phyloP scores from a whole-genome alignment of 2,888 invertebrate genomes.

The Auanema freiburgensis region DNA sequence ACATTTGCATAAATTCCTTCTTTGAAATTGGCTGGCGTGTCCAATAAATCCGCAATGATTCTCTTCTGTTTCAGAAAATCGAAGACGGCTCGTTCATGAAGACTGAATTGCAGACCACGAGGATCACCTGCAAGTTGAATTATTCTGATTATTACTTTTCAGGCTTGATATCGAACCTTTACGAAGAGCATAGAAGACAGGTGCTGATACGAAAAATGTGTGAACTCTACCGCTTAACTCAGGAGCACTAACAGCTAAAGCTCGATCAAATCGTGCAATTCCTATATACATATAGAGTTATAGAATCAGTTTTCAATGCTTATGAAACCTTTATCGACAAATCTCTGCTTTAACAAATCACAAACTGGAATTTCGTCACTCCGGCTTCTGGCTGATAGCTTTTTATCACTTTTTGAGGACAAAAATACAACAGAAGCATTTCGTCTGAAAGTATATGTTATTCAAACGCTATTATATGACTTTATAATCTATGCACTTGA shows the following conservation, averaged over 20 bases:
- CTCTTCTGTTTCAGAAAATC: conserved; percentile 48
- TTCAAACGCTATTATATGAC: too few species aligned
- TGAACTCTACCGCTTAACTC: conserved; percentile 46
- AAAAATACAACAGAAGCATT: conserved; percentile 36
- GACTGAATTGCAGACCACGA: conserved; percentile 36
- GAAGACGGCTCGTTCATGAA: conserved; percentile 51
- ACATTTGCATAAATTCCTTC: conserved; percentile 39
- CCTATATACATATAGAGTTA: conserved; percentile 19
- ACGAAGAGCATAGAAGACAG: conserved; percentile 45
- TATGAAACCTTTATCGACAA: conserved; percentile 40
- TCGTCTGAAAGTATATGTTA: conserved; percentile 4
- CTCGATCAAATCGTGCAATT: conserved; percentile 37
- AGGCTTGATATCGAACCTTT: conserved; percentile 25
- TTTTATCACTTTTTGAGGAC: conserved; percentile 43
- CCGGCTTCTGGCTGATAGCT: conserved; percentile 34
- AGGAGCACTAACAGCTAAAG: conserved; percentile 34
- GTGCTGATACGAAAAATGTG: conserved; percentile 49
- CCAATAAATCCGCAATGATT: conserved; percentile 49
- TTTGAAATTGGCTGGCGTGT: conserved; percentile 32
- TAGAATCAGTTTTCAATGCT: background rate
- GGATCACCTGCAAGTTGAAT: conserved; percentile 24
- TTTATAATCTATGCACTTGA: too few species aligned
- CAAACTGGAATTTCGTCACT: conserved; percentile 52
- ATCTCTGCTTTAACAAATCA: conserved; percentile 46
- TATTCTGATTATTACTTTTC: conserved; percentile 2